Evolutionary conservation across 2,113 vertebrate genomes (phyloP), one percentile per base, ranked within the genome.

Genomic region (Chlorodrepanis virens): DNA sequence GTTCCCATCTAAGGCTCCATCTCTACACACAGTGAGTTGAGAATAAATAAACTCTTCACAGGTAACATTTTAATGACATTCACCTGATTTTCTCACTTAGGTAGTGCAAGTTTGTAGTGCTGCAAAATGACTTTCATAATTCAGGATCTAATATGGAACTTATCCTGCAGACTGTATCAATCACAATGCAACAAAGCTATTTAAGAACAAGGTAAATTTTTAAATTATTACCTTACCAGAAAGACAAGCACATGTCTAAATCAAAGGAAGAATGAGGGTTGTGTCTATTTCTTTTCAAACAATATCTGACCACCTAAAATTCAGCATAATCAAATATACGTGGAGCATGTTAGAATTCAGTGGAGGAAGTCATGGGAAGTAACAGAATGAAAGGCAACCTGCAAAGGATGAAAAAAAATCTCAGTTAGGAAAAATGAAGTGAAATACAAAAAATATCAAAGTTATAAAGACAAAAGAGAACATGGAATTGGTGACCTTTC

Each of bases 171-270:
- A 31, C 29, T 75, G 67, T 47, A 78, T 14, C 14, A 83, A 17
- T 12, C 37, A 72, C 0, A 0, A 61, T 3, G 7, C 17, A 90
- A 56, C 5, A 70, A 60, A 93, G 24, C 12, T 28, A 40, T 37
- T 88, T n/a, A 40, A 88, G 4, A 87, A 13, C 21, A 79, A 22
- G 3, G 15, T 0, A 4, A 2, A 3, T 18, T 44, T 85, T 47
- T 15, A 47, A 79, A 35, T 19, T 44, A 9, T 12, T 57, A 50
- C 13, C 29, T 83, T 39, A n/a, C 7, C 6, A 54, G 40, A 68
- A 69, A 44, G 18, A 12, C 4, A 44, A 15, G 11, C 20, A 72
- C 5, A 12, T 8, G 15, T 56, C 10, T 39, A 69, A 69, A 47
- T 25, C 6, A 67, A 18, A 40, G 21, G 3, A 60, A 6, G 10